Conservation (phyloP, 2,113 vertebrate genomes). For the Piprites chloris region DNA sequence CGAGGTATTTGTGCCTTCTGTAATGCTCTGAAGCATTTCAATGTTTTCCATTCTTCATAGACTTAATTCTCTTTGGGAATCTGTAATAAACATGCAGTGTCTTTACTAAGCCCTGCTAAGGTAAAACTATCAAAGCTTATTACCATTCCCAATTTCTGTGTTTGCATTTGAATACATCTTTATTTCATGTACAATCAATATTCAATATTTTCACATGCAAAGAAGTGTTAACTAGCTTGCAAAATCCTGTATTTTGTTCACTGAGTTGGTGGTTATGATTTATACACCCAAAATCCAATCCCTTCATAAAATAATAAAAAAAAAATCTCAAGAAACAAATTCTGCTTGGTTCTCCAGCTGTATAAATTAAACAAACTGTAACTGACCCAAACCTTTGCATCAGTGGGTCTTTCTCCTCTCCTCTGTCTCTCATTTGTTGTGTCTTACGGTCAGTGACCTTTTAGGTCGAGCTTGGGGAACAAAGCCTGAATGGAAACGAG, state of each 20-base stretch:
- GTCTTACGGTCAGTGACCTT: not conserved
- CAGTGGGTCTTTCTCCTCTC: not conserved
- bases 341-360: not conserved
- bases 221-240: not conserved
- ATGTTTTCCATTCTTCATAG: not conserved
- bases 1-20: not conserved
- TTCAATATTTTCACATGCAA: not conserved
- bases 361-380: not conserved
- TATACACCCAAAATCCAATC: not conserved
- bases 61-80: not conserved
- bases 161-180: not conserved
- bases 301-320: not conserved
- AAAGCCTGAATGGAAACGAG: not conserved
- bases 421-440: not conserved
- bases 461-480: not conserved
- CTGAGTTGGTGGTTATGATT: not conserved
- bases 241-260: not conserved
- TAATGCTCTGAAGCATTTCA: not conserved
- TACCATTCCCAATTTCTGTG: not conserved
- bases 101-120: not conserved
- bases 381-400: not conserved
- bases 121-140: conserved; percentile 16
- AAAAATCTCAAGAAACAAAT: not conserved
- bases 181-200: not conserved
- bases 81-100: not conserved